Evolutionary conservation across 2,797 vertebrate species (phyloP).

Genomic region (Alfaro cultratus): DNA sequence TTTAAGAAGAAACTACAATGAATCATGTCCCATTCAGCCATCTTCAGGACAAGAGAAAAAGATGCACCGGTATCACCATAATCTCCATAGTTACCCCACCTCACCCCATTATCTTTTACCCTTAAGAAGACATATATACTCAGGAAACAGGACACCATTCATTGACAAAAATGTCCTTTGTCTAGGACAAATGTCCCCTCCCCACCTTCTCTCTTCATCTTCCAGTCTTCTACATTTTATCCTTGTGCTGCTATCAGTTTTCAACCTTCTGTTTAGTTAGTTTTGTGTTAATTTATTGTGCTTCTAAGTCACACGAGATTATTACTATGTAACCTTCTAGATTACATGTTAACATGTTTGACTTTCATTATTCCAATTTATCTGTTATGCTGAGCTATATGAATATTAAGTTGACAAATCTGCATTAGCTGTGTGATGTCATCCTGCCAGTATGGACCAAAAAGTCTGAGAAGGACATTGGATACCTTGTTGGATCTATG

Average conservation of each 20-base stretch:
- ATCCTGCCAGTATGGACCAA: background rate
- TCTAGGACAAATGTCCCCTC: conserved; percentile 57
- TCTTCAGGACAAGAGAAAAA: conserved; percentile 16
- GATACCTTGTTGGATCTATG: background rate
- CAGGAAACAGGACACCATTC: conserved; percentile 69
- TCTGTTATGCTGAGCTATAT: background rate
- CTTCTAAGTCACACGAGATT: background rate
- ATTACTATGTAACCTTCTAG: background rate
- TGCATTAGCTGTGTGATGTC: background rate
- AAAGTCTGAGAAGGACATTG: background rate
- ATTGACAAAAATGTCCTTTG: conserved; percentile 78
- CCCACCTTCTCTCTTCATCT: conserved; percentile 16
- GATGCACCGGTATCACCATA: conserved; percentile 9
- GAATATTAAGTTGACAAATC: background rate
- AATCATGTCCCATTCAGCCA: conserved; percentile 27
- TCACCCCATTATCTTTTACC: conserved; percentile 23
- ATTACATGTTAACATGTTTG: background rate
- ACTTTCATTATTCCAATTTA: background rate
- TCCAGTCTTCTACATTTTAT: conserved; percentile 22
- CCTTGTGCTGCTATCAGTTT: background rate
- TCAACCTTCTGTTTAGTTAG: background rate
- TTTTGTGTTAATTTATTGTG: background rate
- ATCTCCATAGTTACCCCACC: conserved; percentile 21
- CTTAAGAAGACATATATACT: conserved; percentile 26
- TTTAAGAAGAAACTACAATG: conserved; percentile 1